Base-by-base conservation (phyloP, 92 coral and sea anemone species). In the Heliopora coerulea region DNA sequence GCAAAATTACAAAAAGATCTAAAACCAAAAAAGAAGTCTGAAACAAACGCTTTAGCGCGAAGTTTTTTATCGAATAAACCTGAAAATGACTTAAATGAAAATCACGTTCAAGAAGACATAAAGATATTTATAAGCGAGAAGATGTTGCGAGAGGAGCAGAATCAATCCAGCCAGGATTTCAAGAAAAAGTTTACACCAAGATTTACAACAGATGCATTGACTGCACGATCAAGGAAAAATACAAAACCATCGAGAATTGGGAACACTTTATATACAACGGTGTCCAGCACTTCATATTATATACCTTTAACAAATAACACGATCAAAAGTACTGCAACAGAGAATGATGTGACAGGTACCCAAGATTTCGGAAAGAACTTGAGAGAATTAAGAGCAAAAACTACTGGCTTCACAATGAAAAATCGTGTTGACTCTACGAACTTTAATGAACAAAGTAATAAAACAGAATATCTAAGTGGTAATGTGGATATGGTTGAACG, bases 141-240 rank as follows among this genome's bases (percentile, higher is more conserved):
- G 48, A 31, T 64, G 28, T 2, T 64, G 30, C 0, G 39, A 1
- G 27, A 64, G 1, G 30, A 40, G 17, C 25, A 40, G 30, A 35
- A 33, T 18, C 35, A 9, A 2, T 18, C 8, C 20, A 50, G 48
- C 0, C 3, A 4, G 2, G n/a, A 46, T 15, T 37, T 28, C n/a
- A 64, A 64, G 54, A 64, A 64, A 21, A 64, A 54, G 9, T 39
- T 40, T 18, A 35, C 49, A 18, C 72, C 72, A 8, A n/a, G 32
- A 21, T 2, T 6, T 2, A 46, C 7, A 46, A n/a, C 2, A 46
- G 52, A 46, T 46, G n/a, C 52, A 8, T 46, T 15, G 15, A 15
- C 7, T 6, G 2, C 3, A 46, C 2, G 52, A 46, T 2, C 2
- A 6, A 8, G 17, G n/a, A 46, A 15, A 46, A 37, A 37, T 5